Conservation (phyloP, 2,888 invertebrate species). For the Taphrorychus bicolor region DNA sequence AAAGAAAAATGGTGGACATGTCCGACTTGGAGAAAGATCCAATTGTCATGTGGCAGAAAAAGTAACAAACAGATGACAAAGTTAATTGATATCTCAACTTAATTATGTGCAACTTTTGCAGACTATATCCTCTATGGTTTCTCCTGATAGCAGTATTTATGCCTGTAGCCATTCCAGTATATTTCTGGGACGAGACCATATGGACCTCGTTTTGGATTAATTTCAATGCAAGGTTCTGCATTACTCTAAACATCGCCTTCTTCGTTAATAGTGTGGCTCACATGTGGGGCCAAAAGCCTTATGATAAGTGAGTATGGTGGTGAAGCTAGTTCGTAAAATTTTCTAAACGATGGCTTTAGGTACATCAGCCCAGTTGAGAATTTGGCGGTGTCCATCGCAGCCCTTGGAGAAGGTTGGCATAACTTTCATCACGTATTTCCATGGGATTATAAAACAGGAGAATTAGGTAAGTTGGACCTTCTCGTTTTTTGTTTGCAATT, state of each 20-base stretch:
- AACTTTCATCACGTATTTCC: slow-evolving; percentile 82
- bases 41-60: slow-evolving; percentile 78
- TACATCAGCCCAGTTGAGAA: slow-evolving; percentile 78
- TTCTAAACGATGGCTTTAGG: slow-evolving; percentile 59
- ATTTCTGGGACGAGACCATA: slow-evolving; percentile 83
- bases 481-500: no score
- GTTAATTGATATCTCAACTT: not conserved
- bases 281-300: slow-evolving; percentile 91
- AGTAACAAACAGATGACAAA: not conserved
- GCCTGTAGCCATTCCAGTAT: slow-evolving; percentile 80
- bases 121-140: slow-evolving; percentile 75
- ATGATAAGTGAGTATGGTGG: slow-evolving; percentile 72
- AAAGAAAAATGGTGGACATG: slow-evolving; percentile 72
- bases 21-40: slow-evolving; percentile 75
- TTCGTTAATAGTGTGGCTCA: slow-evolving; percentile 96
- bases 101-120: slow-evolving; percentile 53
- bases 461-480: slow-evolving; percentile 55
- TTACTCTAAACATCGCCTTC: slow-evolving; percentile 90
- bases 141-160: slow-evolving; percentile 75
- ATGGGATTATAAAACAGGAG: slow-evolving; percentile 66
- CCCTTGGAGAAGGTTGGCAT: slow-evolving; percentile 84
- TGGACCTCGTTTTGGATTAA: slow-evolving; percentile 84
- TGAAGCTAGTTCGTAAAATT: not conserved
- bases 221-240: slow-evolving; percentile 80
- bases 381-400: slow-evolving; percentile 74